These are phyloP conservation scores for Piaya cayana DNA, from an alignment of 2,113 vertebrate species.

Conservation along the genomic window DNA sequence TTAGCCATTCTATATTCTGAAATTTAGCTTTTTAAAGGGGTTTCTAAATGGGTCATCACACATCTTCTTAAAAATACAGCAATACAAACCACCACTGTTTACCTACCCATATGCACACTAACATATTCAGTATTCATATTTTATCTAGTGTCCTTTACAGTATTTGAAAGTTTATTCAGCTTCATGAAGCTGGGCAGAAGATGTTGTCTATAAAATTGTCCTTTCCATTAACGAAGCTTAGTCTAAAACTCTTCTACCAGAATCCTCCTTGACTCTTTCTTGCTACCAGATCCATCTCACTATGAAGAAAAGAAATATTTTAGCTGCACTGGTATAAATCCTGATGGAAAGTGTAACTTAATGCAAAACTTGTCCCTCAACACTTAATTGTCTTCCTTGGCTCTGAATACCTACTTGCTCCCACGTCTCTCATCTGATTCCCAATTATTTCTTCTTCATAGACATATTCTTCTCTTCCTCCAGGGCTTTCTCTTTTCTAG, in stretches of 20 bases:
- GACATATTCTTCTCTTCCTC: not conserved
- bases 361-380: not conserved
- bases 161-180: not conserved
- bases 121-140: not conserved
- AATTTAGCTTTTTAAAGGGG: not conserved
- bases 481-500: constrained; percentile 1
- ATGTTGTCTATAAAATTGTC: not conserved
- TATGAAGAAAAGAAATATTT: not conserved
- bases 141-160: not conserved
- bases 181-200: not conserved
- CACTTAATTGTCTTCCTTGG: not conserved
- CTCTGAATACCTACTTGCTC: not conserved
- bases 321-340: not conserved
- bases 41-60: not conserved
- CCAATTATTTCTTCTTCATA: constrained; percentile 18
- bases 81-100: not conserved
- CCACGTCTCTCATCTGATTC: not conserved
- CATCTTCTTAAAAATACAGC: not conserved
- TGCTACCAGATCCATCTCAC: not conserved
- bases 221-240: not conserved
- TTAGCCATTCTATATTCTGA: not conserved
- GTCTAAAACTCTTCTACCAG: not conserved
- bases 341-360: not conserved
- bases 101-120: not conserved
- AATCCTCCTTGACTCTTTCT: not conserved